Percentiles rank a stretch among this genome's conserved stretches.
These are phyloP conservation scores for Holacanthus passer DNA, from an alignment of 2,113 vertebrate genomes.

Conservation along the genomic window DNA sequence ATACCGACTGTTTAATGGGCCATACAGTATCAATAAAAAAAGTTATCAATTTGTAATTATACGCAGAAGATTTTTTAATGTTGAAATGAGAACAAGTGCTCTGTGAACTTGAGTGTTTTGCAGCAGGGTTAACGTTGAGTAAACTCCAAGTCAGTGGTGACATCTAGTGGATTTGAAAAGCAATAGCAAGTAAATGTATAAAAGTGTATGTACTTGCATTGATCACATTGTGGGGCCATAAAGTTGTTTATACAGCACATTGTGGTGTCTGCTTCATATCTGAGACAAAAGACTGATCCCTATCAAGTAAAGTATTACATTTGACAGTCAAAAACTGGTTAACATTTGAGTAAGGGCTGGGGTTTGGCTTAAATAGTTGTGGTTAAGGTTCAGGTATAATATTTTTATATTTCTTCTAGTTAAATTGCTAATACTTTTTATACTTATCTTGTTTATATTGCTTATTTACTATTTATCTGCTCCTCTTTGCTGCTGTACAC, in stretches of 20 bases:
- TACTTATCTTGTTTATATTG: too few relatives aligned
- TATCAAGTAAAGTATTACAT: neutral
- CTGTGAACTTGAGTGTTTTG: neutral
- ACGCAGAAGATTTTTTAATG: neutral
- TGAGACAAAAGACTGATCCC: neutral
- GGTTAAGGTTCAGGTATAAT: too few relatives aligned
- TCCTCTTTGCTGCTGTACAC: too few relatives aligned
- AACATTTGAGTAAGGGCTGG: too few relatives aligned
- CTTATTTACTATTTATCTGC: too few relatives aligned
- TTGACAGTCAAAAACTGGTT: neutral
- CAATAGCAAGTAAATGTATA: neutral
- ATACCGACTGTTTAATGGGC: neutral
- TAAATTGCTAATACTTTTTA: too few relatives aligned
- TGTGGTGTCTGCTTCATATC: neutral
- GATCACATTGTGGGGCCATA: too few relatives aligned
- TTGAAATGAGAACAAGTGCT: neutral
- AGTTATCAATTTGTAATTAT: neutral
- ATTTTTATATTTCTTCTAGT: too few relatives aligned
- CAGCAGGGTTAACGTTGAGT: neutral
- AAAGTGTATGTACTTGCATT: neutral
- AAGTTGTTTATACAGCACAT: neutral
- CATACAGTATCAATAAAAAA: neutral
- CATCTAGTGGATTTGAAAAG: constrained; percentile 57
- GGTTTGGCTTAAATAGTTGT: too few relatives aligned
- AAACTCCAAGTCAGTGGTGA: constrained; percentile 31